Percentiles rank a stretch among this genome's conserved stretches.
phyloP scores from a whole-genome alignment of 2,113 vertebrate genomes.

The Scolopax mira region DNA sequence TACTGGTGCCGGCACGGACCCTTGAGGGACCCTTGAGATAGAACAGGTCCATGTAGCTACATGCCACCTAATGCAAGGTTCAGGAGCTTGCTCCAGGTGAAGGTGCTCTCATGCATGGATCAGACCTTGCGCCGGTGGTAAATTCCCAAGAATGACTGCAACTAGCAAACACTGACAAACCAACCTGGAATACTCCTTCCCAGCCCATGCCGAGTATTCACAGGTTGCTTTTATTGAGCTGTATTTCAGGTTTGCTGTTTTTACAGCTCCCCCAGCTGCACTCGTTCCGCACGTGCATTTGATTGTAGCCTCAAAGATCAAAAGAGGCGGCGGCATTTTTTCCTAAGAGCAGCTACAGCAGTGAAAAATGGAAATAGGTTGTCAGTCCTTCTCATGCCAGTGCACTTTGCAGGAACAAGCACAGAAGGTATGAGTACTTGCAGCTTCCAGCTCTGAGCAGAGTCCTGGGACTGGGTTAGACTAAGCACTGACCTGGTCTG shows the following conservation, averaged over 20 bases:
- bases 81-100: not conserved
- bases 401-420: not conserved
- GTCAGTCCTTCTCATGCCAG: not conserved
- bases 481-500: not conserved
- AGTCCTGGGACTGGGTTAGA: not conserved
- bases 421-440: rapidly evolving
- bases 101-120: not conserved
- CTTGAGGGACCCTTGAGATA: too few relatives aligned
- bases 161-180: not conserved
- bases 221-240: not conserved
- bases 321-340: not conserved
- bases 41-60: not conserved
- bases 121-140: not conserved
- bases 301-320: not conserved
- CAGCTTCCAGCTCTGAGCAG: not conserved
- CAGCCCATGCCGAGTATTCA: not conserved
- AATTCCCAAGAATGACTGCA: too few relatives aligned
- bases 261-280: not conserved
- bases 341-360: not conserved
- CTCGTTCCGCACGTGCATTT: not conserved
- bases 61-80: rapidly evolving
- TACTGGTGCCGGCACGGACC: too few relatives aligned
- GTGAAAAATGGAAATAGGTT: not conserved
- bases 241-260: not conserved
- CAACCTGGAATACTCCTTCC: not conserved